These are phyloP conservation scores for Telmatherina bonti DNA, from an alignment of 2,797 vertebrate genomes.

Conservation along the genomic window DNA sequence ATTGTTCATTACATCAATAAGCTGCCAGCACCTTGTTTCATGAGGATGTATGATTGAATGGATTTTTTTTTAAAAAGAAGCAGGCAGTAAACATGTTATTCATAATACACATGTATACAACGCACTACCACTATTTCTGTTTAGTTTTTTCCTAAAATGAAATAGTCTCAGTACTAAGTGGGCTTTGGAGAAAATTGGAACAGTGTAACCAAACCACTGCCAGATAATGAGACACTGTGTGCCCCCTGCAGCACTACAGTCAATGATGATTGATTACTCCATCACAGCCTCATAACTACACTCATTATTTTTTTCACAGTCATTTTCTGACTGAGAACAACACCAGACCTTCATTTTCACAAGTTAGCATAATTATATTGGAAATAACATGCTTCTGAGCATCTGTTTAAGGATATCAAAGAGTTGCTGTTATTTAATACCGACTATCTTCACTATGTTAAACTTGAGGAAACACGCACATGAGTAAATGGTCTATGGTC, in stretches of 20 bases:
- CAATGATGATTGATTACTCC: slow-evolving; percentile 78
- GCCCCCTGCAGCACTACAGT: slow-evolving; percentile 66
- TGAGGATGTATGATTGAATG: too few relatives aligned
- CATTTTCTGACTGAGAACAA: slow-evolving; percentile 33
- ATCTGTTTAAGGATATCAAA: slow-evolving; percentile 34
- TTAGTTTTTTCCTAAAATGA: slow-evolving; percentile 38
- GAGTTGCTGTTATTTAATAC: neutral
- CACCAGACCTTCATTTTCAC: slow-evolving; percentile 36
- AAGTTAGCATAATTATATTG: slow-evolving; percentile 27
- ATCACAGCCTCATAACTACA: slow-evolving; percentile 70
- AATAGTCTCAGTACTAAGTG: slow-evolving; percentile 53
- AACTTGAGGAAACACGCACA: slow-evolving; percentile 22
- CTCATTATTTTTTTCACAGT: slow-evolving; percentile 68
- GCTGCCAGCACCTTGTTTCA: neutral
- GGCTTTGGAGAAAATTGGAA: slow-evolving; percentile 61
- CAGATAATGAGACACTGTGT: slow-evolving; percentile 57
- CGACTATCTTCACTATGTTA: slow-evolving; percentile 22
- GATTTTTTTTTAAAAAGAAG: too few relatives aligned
- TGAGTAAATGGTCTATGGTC: slow-evolving; percentile 33
- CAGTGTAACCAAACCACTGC: slow-evolving; percentile 46
- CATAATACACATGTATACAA: neutral
- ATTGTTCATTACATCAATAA: neutral
- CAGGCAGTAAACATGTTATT: too few relatives aligned
- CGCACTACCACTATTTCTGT: slow-evolving; percentile 19
- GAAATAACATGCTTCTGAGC: slow-evolving; percentile 12